Evolutionary conservation across 1,140 invertebrate species (phyloP).

Genomic region (Camponotus vicinus): DNA sequence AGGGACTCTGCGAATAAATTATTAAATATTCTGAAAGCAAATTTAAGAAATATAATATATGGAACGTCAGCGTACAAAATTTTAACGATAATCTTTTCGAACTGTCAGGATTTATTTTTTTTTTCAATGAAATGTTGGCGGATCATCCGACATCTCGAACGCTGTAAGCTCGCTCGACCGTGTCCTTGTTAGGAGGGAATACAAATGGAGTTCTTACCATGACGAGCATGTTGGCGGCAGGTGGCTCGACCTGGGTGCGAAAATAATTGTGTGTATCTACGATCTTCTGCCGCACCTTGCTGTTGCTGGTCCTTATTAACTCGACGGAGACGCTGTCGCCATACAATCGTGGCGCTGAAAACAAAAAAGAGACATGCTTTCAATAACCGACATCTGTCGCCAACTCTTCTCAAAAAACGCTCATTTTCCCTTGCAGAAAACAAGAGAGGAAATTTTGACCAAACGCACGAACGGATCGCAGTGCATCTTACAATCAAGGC

Average conservation of each 20-base stretch:
- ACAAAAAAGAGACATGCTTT: conserved; percentile 54
- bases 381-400: conserved; percentile 69
- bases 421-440: neutral
- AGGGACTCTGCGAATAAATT: too few relatives aligned
- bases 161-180: neutral
- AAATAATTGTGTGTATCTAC: conserved; percentile 93
- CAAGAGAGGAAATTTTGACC: conserved; percentile 1
- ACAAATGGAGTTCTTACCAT: conserved; percentile 88
- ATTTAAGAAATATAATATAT: neutral
- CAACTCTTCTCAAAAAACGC: neutral
- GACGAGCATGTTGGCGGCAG: conserved; percentile 92
- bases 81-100: neutral
- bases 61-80: neutral
- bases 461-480: neutral
- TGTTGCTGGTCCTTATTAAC: conserved; percentile 87
- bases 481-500: neutral
- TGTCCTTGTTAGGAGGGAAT: conserved; percentile 10
- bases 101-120: neutral
- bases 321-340: conserved; percentile 88
- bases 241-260: conserved; percentile 90
- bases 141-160: neutral
- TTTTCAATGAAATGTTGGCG: neutral
- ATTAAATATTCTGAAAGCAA: neutral
- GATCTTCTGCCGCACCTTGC: conserved; percentile 90
- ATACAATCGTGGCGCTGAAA: conserved; percentile 87